Percentiles rank a stretch among this genome's conserved stretches.
Evolutionary conservation across 2,113 vertebrate species (phyloP).

Genomic region (Protomyctophum bolini): DNA sequence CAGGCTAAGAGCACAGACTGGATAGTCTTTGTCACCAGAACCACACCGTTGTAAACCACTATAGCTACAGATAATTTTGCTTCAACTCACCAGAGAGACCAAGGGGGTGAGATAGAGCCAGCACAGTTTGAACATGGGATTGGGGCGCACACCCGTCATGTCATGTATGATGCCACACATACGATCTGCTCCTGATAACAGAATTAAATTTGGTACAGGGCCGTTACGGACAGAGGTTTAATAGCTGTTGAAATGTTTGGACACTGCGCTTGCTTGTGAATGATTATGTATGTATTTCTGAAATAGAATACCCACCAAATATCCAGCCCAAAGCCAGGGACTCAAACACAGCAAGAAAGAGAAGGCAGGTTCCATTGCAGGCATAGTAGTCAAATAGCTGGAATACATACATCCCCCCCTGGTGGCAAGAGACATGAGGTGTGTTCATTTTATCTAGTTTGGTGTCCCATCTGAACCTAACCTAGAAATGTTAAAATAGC

Average conservation of each 20-base stretch:
- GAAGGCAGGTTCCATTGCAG: conserved; percentile 75
- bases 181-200: conserved; percentile 60
- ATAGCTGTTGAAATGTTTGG: no score
- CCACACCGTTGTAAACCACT: neutral
- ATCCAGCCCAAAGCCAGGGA: conserved; percentile 72
- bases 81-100: conserved; percentile 68
- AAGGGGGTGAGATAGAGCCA: conserved; percentile 77
- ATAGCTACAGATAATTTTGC: neutral
- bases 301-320: conserved; percentile 62
- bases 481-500: no score
- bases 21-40: no score
- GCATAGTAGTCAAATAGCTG: conserved; percentile 81
- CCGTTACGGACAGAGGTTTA: no score
- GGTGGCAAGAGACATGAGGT: conserved; percentile 1
- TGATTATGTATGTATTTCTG: no score
- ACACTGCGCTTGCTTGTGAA: no score
- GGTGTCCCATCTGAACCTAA: no score
- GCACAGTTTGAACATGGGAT: conserved; percentile 73
- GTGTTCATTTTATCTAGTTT: neutral
- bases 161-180: conserved; percentile 69
- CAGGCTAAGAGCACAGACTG: no score
- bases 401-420: conserved; percentile 80
- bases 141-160: conserved; percentile 69
- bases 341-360: conserved; percentile 75
- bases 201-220: no score